Base-by-base conservation (phyloP, 2,888 invertebrate species). In the Polydrusus cervinus region DNA sequence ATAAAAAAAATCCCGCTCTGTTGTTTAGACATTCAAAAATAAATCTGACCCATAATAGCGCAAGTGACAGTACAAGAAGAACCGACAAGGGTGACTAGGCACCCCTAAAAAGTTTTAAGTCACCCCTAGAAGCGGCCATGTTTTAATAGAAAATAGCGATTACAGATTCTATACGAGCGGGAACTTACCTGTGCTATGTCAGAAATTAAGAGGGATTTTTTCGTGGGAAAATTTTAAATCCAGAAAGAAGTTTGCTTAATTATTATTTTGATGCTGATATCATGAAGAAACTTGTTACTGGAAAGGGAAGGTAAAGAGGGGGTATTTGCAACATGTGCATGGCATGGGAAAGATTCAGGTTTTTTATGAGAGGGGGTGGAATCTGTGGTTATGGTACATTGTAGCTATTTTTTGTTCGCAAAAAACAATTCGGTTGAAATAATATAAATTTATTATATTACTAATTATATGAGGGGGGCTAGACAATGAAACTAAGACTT, bases 101-200 rank as follows among this genome's bases (percentile, higher is more conserved):
- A 70, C 75, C 75, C 74, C 75, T 64, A 47, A 66, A 70, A 75
- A 57, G 34, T 53, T 60, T 47, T 38, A 64, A 34, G 64, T 65
- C 64, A 40, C 75, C 75, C 70, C 70, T 66, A 71, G 66, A 66
- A 51, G 47, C 55, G 49, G 43, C 40, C 55, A 65, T 67, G 71
- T 71, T 75, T 71, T 71, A 71, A 75, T 75, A 75, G 75, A 75
- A 70, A 75, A 71, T 65, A 62, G 43, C 66, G 75, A 71, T 75
- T 75, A 60, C 45, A 75, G 53, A 55, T 70, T 74, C 74, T 69
- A 69, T 62, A 57, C 38, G 65, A 69, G 57, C 43, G 62, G 55
- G 71, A 66, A 18, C 62, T 71, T 75, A 75, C 75, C 75, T 75
- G 75, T 71, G 65, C 45, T 47, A 30, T 73, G 51, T 30, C 47